Evolutionary conservation across 2,888 invertebrate genomes (phyloP).

Genomic region (Peribatodes rhomboidaria): DNA sequence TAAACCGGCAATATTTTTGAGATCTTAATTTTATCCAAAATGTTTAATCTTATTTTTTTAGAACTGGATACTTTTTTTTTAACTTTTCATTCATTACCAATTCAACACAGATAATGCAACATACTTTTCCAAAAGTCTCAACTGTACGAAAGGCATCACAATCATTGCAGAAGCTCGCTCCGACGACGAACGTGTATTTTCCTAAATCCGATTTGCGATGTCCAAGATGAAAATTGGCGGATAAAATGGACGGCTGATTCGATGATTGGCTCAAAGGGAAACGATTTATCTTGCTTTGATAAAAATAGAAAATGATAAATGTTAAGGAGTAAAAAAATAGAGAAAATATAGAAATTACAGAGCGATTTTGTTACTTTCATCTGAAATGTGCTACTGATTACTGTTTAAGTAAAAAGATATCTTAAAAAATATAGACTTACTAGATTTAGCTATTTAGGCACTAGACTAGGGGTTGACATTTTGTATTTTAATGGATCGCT

Average conservation of each 20-base stretch:
- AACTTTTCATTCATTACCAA: no score
- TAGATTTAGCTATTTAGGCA: no score
- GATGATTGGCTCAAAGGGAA: slow-evolving; percentile 23
- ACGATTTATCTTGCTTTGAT: slow-evolving; percentile 27
- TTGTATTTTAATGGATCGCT: no score
- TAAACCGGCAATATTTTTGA: no score
- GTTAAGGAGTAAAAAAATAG: background rate
- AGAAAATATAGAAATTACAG: background rate
- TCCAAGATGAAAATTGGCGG: slow-evolving; percentile 31
- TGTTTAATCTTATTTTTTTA: no score
- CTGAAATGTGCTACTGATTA: background rate
- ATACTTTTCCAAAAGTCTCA: background rate
- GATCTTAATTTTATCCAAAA: no score
- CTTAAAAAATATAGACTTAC: no score
- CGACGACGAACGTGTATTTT: slow-evolving; percentile 22
- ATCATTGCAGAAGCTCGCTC: slow-evolving; percentile 7
- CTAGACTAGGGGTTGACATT: no score
- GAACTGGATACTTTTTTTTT: no score
- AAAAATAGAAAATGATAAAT: slow-evolving; percentile 12
- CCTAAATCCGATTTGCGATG: slow-evolving; percentile 37
- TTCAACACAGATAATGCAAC: no score
- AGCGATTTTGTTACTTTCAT: background rate
- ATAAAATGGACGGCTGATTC: slow-evolving; percentile 28
- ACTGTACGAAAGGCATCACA: background rate
- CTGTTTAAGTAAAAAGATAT: no score